A percentile compares a stretch with the other conserved stretches of the same genome.
Conservation (phyloP, 1,140 invertebrate species). For the Drosophila subobscura region DNA sequence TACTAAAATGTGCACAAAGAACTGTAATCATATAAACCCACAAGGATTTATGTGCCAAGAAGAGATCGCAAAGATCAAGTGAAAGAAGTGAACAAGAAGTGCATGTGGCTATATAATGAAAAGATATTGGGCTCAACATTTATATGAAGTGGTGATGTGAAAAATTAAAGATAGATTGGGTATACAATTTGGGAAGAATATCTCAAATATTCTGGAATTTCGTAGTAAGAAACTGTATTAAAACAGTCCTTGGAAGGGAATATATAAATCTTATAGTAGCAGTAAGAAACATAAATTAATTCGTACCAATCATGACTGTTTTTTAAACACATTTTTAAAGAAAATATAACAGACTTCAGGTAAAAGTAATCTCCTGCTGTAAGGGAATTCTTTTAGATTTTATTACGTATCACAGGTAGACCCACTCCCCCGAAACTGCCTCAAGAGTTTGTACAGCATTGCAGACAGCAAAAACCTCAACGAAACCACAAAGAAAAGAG, state of each 20-base stretch:
- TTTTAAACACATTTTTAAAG: not conserved
- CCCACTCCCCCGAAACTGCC: constrained; percentile 17
- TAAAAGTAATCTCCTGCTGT: not conserved
- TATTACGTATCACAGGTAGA: not conserved
- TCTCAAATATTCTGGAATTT: too few species aligned
- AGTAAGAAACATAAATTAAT: not conserved
- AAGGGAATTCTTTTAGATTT: not conserved
- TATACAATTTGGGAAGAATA: too few species aligned
- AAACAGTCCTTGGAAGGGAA: too few species aligned
- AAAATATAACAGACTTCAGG: not conserved
- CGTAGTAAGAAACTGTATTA: too few species aligned
- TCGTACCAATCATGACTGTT: too few species aligned
- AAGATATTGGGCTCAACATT: not conserved
- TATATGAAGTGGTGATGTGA: not conserved
- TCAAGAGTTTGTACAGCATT: not conserved
- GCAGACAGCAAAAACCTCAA: constrained; percentile 7
- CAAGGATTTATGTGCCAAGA: constrained; percentile 9
- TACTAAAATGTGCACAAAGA: constrained; percentile 32
- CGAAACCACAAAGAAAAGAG: constrained; percentile 45
- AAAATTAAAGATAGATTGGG: not conserved
- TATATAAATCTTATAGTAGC: too few species aligned
- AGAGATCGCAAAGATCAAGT: constrained; percentile 6
- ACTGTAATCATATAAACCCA: constrained; percentile 25
- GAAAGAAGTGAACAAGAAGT: constrained; percentile 1
- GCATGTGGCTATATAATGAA: not conserved